phyloP scores from a whole-genome alignment of 1,140 invertebrate genomes.

The Olivierus martensii region DNA sequence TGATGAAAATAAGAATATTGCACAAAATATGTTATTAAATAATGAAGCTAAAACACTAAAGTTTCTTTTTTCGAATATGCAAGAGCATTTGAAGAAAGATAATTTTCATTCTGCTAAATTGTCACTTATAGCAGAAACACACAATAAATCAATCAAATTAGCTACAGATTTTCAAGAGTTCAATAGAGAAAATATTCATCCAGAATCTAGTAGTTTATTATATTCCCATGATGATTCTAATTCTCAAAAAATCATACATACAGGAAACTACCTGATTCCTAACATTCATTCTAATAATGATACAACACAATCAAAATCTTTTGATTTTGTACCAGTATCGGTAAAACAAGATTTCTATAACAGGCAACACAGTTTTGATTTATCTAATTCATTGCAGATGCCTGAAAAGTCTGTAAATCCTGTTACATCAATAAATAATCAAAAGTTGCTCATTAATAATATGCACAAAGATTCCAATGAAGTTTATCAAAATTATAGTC shows the following conservation, averaged over 20 bases:
- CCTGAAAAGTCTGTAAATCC: conserved; percentile 19
- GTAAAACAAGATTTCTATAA: conserved; percentile 43
- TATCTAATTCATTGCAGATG: conserved; percentile 33
- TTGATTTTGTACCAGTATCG: conserved; percentile 69
- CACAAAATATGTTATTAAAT: not conserved
- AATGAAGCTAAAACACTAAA: not conserved
- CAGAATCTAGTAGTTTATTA: not conserved
- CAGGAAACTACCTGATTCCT: conserved; percentile 5
- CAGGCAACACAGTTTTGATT: conserved; percentile 15
- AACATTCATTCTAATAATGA: conserved; percentile 26
- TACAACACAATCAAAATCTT: conserved; percentile 49
- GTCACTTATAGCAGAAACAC: not conserved
- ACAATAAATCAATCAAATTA: not conserved
- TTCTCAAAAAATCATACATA: not conserved
- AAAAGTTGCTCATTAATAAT: no score
- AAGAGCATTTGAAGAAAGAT: not conserved
- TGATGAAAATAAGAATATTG: not conserved
- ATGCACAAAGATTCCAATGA: conserved; percentile 15
- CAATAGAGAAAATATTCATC: not conserved
- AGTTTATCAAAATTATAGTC: conserved; percentile 23
- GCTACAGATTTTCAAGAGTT: not conserved
- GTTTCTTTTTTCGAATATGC: not conserved
- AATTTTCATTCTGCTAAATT: not conserved
- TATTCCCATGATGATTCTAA: not conserved
- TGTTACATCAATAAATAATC: conserved; percentile 5